Evolutionary conservation across 2,797 vertebrate genomes (phyloP).

Genomic region (Gallirallus australis): DNA sequence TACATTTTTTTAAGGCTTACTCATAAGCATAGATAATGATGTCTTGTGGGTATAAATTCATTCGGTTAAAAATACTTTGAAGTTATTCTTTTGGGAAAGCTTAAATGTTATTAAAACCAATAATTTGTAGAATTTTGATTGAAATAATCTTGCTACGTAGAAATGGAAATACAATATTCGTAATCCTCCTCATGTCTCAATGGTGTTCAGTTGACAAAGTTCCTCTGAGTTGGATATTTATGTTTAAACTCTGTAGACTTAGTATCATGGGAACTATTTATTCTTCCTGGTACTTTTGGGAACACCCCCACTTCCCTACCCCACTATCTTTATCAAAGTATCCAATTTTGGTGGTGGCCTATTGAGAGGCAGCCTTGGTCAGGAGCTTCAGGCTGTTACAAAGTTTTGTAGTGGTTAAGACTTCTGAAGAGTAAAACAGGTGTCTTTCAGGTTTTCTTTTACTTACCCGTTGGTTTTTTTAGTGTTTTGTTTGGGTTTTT

Average conservation of each 20-base stretch:
- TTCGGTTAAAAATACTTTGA: neutral
- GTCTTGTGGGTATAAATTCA: constrained; percentile 19
- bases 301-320: too few relatives aligned
- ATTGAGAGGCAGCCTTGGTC: neutral
- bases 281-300: neutral
- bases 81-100: neutral
- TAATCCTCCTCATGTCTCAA: neutral
- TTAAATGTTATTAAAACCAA: neutral
- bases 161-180: neutral
- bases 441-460: neutral
- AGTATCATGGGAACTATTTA: neutral
- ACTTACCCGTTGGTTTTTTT: neutral
- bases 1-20: constrained; percentile 21
- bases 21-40: constrained; percentile 15
- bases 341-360: neutral
- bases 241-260: neutral
- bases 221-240: neutral
- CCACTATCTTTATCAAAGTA: neutral
- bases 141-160: neutral
- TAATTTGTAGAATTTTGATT: neutral
- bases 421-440: neutral
- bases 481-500: neutral
- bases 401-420: neutral
- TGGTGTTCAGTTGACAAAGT: neutral
- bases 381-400: neutral